Evolutionary conservation across 1,140 invertebrate genomes (phyloP).

Genomic region (Chironomus striatipennis): DNA sequence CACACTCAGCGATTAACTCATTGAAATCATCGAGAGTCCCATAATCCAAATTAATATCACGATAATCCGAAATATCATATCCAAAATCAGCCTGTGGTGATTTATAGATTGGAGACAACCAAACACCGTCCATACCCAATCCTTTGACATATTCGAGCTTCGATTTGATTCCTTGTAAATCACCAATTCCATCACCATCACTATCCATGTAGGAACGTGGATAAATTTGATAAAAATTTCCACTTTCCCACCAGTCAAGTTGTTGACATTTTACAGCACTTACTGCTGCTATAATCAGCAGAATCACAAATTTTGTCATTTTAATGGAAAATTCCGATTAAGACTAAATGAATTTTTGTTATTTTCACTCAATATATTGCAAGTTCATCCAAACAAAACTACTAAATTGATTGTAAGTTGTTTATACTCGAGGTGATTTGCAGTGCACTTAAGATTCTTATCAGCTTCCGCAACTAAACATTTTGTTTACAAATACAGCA

Average conservation of each 20-base stretch:
- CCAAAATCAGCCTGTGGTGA: constrained; percentile 44
- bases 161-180: constrained; percentile 33
- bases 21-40: not conserved
- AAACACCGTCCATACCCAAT: constrained; percentile 54
- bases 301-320: not conserved
- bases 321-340: too few relatives aligned
- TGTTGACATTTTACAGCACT: constrained; percentile 29
- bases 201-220: constrained; percentile 57
- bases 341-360: too few relatives aligned
- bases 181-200: constrained; percentile 48
- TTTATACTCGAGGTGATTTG: too few relatives aligned
- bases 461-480: too few relatives aligned
- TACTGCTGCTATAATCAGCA: not conserved
- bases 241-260: constrained; percentile 53
- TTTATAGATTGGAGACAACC: constrained; percentile 52
- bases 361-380: too few relatives aligned
- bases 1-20: not conserved
- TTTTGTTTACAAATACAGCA: too few relatives aligned
- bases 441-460: too few relatives aligned
- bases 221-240: constrained; percentile 57
- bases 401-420: too few relatives aligned
- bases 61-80: constrained; percentile 20
- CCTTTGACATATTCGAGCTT: constrained; percentile 56
- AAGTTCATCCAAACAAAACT: too few relatives aligned
- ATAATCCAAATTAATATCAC: not conserved